Conservation (phyloP, 2,888 invertebrate genomes). For the Harmothoe impar region DNA sequence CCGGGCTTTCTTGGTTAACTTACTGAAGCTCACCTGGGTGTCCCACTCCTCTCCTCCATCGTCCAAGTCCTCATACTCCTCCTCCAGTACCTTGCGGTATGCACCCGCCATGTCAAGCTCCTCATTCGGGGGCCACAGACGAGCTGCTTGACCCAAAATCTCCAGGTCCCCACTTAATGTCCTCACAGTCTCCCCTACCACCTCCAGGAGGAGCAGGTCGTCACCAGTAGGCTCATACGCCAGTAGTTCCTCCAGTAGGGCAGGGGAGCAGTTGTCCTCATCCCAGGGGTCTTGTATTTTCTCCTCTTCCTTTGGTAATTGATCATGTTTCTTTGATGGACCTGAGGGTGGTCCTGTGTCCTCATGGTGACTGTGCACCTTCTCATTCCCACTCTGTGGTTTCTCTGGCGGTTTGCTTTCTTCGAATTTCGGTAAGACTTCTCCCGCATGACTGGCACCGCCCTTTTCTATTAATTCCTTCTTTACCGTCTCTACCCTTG, state of each 20-base stretch:
- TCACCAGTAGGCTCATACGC: conserved; percentile 1
- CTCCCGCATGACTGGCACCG: no score
- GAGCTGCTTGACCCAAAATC: background rate
- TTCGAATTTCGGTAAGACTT: no score
- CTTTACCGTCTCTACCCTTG: background rate
- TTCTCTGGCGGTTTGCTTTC: background rate
- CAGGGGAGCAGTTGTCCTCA: background rate
- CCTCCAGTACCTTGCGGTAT: conserved; percentile 21
- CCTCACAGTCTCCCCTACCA: background rate
- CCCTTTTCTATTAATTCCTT: background rate
- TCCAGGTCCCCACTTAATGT: conserved; percentile 21
- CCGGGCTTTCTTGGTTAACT: background rate
- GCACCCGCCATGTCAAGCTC: conserved; percentile 47
- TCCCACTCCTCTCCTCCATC: background rate
- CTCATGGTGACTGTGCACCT: background rate
- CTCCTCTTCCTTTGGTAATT: background rate
- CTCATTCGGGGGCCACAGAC: conserved; percentile 48
- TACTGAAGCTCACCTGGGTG: background rate
- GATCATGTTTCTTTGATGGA: background rate
- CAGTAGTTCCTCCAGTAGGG: background rate
- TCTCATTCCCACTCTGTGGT: background rate
- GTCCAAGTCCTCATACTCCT: conserved; percentile 15
- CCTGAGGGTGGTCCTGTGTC: background rate
- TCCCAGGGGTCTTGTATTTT: background rate
- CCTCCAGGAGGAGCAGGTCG: conserved; percentile 1